Conservation (phyloP, 2,113 vertebrate genomes). For the Melanerpes aurifrons region DNA sequence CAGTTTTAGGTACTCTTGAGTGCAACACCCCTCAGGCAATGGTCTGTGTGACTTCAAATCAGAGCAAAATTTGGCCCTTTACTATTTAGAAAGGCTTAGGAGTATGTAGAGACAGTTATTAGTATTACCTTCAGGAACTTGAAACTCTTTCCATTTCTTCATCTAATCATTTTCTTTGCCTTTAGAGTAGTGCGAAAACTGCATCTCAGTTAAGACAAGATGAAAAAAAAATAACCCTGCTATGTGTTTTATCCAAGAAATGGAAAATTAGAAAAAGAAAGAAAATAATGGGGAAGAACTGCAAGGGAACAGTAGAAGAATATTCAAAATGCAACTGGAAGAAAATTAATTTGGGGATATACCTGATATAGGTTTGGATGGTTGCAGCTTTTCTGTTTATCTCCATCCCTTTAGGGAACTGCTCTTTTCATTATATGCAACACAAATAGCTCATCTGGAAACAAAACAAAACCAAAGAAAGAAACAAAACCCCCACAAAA, state of each 20-base stretch:
- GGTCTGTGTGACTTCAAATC: neutral
- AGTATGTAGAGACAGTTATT: neutral
- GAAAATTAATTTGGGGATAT: neutral
- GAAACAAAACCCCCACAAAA: no score
- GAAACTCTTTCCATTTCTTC: neutral
- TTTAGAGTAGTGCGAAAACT: neutral
- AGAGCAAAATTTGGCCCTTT: neutral
- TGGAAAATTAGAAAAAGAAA: neutral
- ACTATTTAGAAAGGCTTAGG: neutral
- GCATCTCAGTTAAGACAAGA: neutral
- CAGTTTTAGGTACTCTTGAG: neutral
- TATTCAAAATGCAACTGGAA: neutral
- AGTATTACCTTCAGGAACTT: neutral
- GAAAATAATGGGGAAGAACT: neutral
- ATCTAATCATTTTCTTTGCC: neutral
- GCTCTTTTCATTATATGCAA: neutral
- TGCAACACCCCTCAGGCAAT: neutral
- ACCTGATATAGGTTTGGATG: neutral
- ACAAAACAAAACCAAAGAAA: neutral
- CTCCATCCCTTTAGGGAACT: constrained; percentile 4
- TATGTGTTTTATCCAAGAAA: neutral
- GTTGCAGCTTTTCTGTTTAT: constrained; percentile 5
- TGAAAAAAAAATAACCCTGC: neutral
- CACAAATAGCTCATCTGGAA: constrained; percentile 12
- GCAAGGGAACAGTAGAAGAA: neutral